Base-by-base conservation (phyloP, 2,888 invertebrate species). In the Malthinus flaveolus region DNA sequence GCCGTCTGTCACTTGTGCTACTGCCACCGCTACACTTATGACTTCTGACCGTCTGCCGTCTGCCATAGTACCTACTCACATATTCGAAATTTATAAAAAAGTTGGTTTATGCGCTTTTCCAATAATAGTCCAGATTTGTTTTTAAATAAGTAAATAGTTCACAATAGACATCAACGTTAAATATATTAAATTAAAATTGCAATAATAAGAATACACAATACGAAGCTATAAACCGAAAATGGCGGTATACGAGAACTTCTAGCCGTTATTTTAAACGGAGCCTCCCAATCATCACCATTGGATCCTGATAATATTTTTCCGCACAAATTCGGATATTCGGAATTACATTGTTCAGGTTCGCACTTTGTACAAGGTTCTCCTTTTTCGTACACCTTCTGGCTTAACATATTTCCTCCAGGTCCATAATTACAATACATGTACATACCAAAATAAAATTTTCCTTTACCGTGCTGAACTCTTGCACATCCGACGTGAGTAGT, bases 401-500 rank as follows among this genome's bases (percentile, higher is more conserved):
- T 32, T 11, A 49, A 1, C 7, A 56, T 45, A 11, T 60, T 58
- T 1, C 60, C 58, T 3, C 53, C 44, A 9, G 55, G 39, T 7
- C 57, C 63, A 32, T 63, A 63, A 45, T 63, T 63, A 15, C 63
- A 63, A 23, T 23, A 23, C 23, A 23, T 2, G 2, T n/a, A 7
- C 23, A 8, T 3, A 6, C 13, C 9, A n/a, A 42, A 42, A 10
- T 15, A 10, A 5, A 4, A 5, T 3, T 1, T 0, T 9, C 15
- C 7, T 1, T 42, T 5, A 1, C 13, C 9, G 1, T 2, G 1
- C 3, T 12, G n/a, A 23, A 50, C 46, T 35, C 54, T 47, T 36
- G 58, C 58, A 33, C 66, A 66, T 32, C 66, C 66, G n/a, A 67
- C 31, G 32, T 56, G 61, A n/a, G 59, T 58, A 8, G 64, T 54